Evolutionary conservation across 2,113 vertebrate genomes (phyloP).

Genomic region (Phasianus colchicus): DNA sequence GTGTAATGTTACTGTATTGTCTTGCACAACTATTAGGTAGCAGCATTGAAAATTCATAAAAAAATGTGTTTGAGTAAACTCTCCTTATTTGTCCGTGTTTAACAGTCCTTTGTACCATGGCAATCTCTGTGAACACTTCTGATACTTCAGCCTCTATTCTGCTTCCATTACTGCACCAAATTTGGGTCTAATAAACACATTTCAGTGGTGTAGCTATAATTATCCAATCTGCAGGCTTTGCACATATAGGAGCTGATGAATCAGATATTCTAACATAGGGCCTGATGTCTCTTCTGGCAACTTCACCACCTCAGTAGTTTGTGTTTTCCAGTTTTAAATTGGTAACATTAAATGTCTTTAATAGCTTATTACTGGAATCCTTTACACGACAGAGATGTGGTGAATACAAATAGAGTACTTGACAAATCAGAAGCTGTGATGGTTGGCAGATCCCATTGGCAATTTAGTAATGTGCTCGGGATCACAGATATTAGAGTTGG

Average conservation of each 20-base stretch:
- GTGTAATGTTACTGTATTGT: background rate
- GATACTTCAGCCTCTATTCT: conserved; percentile 26
- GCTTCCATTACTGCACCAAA: conserved; percentile 20
- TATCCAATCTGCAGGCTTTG: conserved; percentile 66
- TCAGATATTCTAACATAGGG: conserved; percentile 47
- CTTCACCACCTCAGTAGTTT: conserved; percentile 61
- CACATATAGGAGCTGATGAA: conserved; percentile 55
- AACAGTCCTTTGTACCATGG: background rate
- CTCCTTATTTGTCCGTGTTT: conserved; percentile 35
- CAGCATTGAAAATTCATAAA: conserved; percentile 2
- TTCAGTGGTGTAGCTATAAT: conserved; percentile 57
- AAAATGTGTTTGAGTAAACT: background rate
- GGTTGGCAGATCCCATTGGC: conserved; percentile 52
- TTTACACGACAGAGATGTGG: conserved; percentile 8
- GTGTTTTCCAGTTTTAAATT: conserved; percentile 69
- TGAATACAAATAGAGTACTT: conserved; percentile 65
- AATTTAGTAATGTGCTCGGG: conserved; percentile 21
- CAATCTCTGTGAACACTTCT: conserved; percentile 16
- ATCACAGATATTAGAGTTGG: conserved; percentile 25
- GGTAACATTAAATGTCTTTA: conserved; percentile 67
- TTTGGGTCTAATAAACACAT: conserved; percentile 58
- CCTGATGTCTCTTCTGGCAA: conserved; percentile 65
- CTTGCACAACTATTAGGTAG: background rate
- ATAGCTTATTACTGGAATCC: conserved; percentile 71
- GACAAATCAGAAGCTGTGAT: conserved; percentile 43